Conservation (phyloP, 2,113 vertebrate genomes). For the Halichoeres trimaculatus region DNA sequence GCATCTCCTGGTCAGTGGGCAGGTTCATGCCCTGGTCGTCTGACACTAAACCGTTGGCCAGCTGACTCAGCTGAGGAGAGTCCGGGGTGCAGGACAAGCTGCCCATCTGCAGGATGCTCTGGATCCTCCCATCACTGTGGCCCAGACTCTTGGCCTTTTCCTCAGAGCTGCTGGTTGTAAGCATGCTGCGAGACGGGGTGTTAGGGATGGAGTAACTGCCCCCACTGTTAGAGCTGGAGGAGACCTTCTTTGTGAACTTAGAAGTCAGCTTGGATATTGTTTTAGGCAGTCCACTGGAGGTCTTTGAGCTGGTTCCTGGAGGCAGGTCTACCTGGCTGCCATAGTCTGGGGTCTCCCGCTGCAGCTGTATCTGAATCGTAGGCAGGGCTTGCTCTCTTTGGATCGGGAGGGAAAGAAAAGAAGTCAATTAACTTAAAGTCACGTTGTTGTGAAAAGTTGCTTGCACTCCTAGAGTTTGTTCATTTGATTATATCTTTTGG, state of each 20-base stretch:
- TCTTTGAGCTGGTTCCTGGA: constrained; percentile 88
- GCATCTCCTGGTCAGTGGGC: constrained; percentile 99
- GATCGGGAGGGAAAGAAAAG: background rate
- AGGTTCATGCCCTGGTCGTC: constrained; percentile 98
- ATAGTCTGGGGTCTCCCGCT: constrained; percentile 91
- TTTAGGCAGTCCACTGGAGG: constrained; percentile 93
- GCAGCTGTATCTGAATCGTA: constrained; percentile 96
- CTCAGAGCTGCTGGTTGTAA: constrained; percentile 84
- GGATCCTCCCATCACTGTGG: constrained; percentile 84
- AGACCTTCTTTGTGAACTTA: constrained; percentile 95
- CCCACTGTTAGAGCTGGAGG: constrained; percentile 85
- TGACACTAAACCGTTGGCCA: constrained; percentile 88
- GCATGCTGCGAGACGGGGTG: constrained; percentile 91
- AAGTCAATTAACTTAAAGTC: background rate
- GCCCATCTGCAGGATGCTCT: constrained; percentile 89
- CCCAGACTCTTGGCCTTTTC: constrained; percentile 88
- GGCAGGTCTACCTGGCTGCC: constrained; percentile 87
- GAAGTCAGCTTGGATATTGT: constrained; percentile 98
- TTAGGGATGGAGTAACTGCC: constrained; percentile 93
- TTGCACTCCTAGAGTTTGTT: no score
- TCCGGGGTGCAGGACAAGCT: constrained; percentile 85
- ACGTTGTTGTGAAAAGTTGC: no score
- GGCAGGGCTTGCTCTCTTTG: constrained; percentile 94
- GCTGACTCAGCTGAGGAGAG: constrained; percentile 71
- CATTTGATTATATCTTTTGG: no score